A percentile compares a stretch with the other conserved stretches of the same genome.
Conservation (phyloP, 1,140 invertebrate genomes). For the Lepidotrigona ventralis region DNA sequence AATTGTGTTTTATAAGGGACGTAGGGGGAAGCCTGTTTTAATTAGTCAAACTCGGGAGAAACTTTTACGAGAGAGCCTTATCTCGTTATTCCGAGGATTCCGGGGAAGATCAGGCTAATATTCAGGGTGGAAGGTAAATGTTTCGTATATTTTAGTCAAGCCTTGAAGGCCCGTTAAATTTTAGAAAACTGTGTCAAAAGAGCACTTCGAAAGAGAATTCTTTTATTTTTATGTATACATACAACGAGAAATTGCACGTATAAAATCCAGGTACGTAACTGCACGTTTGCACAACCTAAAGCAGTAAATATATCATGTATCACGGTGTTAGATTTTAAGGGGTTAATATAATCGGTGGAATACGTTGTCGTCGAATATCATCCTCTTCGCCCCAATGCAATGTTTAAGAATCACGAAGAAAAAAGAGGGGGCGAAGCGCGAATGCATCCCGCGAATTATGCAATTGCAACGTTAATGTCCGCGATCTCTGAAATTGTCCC, state of each 20-base stretch:
- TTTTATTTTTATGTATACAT: too few species aligned
- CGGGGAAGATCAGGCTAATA: neutral
- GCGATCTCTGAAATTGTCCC: conserved; percentile 16
- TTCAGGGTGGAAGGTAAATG: neutral
- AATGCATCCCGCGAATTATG: conserved; percentile 29
- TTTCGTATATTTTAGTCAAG: neutral
- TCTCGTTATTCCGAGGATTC: conserved; percentile 3
- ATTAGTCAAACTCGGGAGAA: conserved; percentile 20
- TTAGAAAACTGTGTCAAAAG: too few species aligned
- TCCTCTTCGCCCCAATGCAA: neutral
- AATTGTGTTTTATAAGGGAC: conserved; percentile 15
- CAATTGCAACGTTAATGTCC: conserved; percentile 34
- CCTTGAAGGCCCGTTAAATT: too few species aligned
- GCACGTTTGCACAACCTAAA: too few species aligned
- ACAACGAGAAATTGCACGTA: too few species aligned
- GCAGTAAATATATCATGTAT: too few species aligned
- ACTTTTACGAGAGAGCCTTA: conserved; percentile 38
- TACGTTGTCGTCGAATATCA: neutral
- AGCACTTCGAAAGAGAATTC: too few species aligned
- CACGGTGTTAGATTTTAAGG: too few species aligned
- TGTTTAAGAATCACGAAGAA: neutral
- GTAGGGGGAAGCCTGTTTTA: conserved; percentile 19
- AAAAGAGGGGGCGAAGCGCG: neutral
- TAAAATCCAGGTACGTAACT: too few species aligned
- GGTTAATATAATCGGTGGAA: neutral